phyloP scores from a whole-genome alignment of 2,888 invertebrate genomes.

The Cylloceria caligata region DNA sequence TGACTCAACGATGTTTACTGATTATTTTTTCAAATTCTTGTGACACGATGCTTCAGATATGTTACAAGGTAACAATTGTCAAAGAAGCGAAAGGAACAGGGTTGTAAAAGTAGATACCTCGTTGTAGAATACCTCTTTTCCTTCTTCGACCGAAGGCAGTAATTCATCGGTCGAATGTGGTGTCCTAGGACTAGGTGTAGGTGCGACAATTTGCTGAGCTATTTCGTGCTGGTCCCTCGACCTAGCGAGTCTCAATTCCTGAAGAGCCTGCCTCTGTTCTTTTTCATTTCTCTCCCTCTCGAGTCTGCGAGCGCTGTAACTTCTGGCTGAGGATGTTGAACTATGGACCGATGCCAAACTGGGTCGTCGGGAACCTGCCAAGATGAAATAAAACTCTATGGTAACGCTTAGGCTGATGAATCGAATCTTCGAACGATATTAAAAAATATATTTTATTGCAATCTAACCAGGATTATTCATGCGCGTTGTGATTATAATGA shows the following conservation, averaged over 20 bases:
- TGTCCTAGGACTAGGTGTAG: constrained; percentile 91
- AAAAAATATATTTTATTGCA: constrained; percentile 28
- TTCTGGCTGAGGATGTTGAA: constrained; percentile 92
- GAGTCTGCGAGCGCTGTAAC: constrained; percentile 92
- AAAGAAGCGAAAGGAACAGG: constrained; percentile 14
- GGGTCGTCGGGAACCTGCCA: constrained; percentile 93
- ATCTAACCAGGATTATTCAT: constrained; percentile 54
- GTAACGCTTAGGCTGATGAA: neutral
- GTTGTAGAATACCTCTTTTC: constrained; percentile 88
- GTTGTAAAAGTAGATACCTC: constrained; percentile 73
- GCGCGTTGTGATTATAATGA: constrained; percentile 46
- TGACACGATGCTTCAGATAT: too few relatives aligned
- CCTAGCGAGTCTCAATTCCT: constrained; percentile 89
- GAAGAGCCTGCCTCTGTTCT: constrained; percentile 91
- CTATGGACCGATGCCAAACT: constrained; percentile 95
- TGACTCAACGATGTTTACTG: too few relatives aligned
- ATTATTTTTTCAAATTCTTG: too few relatives aligned
- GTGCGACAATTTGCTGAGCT: constrained; percentile 82
- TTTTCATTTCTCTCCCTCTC: constrained; percentile 93
- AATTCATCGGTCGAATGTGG: constrained; percentile 94
- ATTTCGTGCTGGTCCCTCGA: constrained; percentile 87
- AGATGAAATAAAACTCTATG: constrained; percentile 47
- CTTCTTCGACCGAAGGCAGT: constrained; percentile 92
- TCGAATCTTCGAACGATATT: constrained; percentile 7
- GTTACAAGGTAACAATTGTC: constrained; percentile 1